Conservation (phyloP, 2,888 invertebrate species). For the Trichogramma dendrolimi region DNA sequence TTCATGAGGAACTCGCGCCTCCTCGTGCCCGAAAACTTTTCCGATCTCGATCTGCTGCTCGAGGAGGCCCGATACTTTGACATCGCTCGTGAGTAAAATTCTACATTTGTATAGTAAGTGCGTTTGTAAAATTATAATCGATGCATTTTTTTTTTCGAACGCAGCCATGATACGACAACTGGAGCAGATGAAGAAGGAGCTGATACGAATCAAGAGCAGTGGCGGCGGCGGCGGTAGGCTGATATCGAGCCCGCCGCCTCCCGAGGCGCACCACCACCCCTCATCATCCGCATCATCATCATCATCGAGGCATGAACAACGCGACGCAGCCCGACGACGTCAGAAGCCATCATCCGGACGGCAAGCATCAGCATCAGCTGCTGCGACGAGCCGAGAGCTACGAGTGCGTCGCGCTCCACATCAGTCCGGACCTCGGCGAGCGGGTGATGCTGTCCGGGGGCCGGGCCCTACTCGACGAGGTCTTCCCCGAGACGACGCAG, state of each 20-base stretch:
- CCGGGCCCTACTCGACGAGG: conserved; percentile 70
- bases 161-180: conserved; percentile 70
- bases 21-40: conserved; percentile 81
- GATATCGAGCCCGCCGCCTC: conserved; percentile 45
- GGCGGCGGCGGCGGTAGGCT: conserved; percentile 29
- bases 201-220: conserved; percentile 58
- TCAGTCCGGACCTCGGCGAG: conserved; percentile 77
- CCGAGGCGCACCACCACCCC: conserved; percentile 40
- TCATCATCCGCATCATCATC: conserved; percentile 15
- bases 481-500: conserved; percentile 73
- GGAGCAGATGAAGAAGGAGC: conserved; percentile 68
- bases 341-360: conserved; percentile 16
- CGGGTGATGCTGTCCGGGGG: conserved; percentile 79
- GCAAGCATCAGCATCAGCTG: conserved; percentile 31
- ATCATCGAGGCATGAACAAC: not conserved
- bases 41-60: conserved; percentile 78
- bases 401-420: conserved; percentile 76
- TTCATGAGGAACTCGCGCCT: conserved; percentile 89
- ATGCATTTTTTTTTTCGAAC: no score
- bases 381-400: conserved; percentile 53
- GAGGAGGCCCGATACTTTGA: conserved; percentile 92
- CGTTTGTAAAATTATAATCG: not conserved
- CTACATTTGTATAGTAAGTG: not conserved
- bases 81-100: conserved; percentile 71
- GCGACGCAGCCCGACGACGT: conserved; percentile 23